These are phyloP conservation scores for Chironomus tepperi DNA, from an alignment of 1,140 invertebrate species.

Conservation along the genomic window DNA sequence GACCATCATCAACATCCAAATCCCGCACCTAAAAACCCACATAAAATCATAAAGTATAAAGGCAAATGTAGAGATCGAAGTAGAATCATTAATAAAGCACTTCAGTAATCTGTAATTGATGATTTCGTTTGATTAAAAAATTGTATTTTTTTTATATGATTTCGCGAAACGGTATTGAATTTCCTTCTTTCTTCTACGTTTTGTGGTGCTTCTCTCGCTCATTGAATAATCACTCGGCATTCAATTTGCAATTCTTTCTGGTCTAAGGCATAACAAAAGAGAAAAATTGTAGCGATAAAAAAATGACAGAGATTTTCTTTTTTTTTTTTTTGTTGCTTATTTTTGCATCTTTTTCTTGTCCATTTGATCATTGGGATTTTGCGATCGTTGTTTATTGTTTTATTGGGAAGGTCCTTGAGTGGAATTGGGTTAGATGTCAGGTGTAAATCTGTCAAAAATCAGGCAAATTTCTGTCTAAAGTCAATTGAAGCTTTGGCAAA, in stretches of 20 bases:
- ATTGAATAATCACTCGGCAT: not conserved
- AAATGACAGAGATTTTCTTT: not conserved
- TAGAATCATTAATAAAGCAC: constrained; percentile 11
- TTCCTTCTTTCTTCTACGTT: not conserved
- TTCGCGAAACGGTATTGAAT: not conserved
- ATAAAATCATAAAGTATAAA: not conserved
- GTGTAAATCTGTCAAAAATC: too few relatives aligned
- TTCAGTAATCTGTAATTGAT: constrained; percentile 22
- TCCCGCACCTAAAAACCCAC: too few relatives aligned
- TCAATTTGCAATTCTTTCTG: constrained; percentile 19
- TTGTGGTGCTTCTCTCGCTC: not conserved
- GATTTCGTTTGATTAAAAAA: constrained; percentile 21
- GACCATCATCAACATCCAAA: too few relatives aligned
- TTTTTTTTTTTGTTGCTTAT: too few relatives aligned
- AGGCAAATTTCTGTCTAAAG: too few relatives aligned
- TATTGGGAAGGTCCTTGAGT: too few relatives aligned
- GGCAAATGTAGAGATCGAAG: not conserved
- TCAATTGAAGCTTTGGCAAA: too few relatives aligned
- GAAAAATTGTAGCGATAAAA: not conserved
- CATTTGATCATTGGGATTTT: not conserved
- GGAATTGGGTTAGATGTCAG: too few relatives aligned
- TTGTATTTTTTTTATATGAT: constrained; percentile 3
- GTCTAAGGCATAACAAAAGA: not conserved
- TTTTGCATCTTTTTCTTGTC: not conserved
- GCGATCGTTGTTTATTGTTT: too few relatives aligned